Evolutionary conservation across 2,113 vertebrate genomes (phyloP), one percentile per base, ranked within the genome.

Genomic region (Paramisgurnus dabryanus): DNA sequence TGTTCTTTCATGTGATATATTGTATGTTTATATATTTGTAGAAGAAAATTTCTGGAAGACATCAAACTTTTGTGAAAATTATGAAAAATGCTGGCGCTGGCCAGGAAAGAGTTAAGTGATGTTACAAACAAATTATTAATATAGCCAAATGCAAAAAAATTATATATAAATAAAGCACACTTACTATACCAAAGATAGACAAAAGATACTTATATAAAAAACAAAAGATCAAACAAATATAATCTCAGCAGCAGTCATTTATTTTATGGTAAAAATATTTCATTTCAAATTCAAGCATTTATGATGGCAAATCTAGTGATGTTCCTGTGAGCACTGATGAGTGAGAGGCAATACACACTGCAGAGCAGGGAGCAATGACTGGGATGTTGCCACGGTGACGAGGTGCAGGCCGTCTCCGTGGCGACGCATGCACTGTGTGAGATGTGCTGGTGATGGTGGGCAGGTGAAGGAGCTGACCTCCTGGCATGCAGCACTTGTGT

Each of bases 401-500:
- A 17, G 45, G 53, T 53, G 60, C 40, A 60, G 70, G 47, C 70
- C 43, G 61, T 76, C 73, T 63, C 71, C 41, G 15, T 80, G 77
- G 65, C 43, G 45, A 63, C 66, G 22, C 80, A 82, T 85, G 76
- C 80, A 81, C 49, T 70, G 50, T 6, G 50, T 64, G 80, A 68
- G 70, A 82, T 79, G 80, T 57, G 47, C 11, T 65, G 79, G 73
- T 80, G 82, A 80, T 65, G 70, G 82, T 69, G 76, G 73, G 61
- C 22, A 71, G 67, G 82, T 65, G 66, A 64, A 68, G 69, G 68
- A 73, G 70, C 63, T 74, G 57, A 49, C 67, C 50, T 61, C 67
- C 67, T 64, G 49, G 65, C 83, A 84, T 84, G 83, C 83, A 78
- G 83, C 72, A 47, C 61, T 72, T 12, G 83, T 39, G 75, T 49